Percentiles rank a stretch among this genome's conserved stretches.
These are phyloP conservation scores for Aleadryas rufinucha DNA, from an alignment of 2,113 vertebrate genomes.

Conservation along the genomic window DNA sequence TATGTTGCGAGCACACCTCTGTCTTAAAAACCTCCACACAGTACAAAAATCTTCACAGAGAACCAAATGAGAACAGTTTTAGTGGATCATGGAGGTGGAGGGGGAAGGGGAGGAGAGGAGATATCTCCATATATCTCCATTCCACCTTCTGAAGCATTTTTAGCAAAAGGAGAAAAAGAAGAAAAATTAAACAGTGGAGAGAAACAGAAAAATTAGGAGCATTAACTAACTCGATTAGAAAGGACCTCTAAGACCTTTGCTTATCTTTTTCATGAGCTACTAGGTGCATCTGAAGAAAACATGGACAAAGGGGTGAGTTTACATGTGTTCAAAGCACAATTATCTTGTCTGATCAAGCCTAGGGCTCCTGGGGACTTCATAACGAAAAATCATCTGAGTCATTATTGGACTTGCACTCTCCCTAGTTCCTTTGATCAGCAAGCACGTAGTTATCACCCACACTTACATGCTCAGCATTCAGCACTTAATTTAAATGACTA, in stretches of 20 bases:
- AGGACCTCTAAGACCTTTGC: neutral
- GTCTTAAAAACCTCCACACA: neutral
- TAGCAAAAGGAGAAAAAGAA: neutral
- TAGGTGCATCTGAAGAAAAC: neutral
- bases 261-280: neutral
- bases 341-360: constrained; percentile 21
- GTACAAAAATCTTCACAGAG: neutral
- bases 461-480: neutral
- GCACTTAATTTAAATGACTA: constrained; percentile 47
- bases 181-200: neutral
- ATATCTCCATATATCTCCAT: neutral
- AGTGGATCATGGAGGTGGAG: neutral
- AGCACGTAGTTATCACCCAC: constrained; percentile 29
- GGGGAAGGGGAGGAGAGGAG: neutral
- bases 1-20: neutral
- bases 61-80: neutral
- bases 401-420: neutral
- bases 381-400: neutral
- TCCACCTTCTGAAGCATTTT: neutral
- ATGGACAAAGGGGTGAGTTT: neutral
- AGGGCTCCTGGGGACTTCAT: neutral
- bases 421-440: constrained; percentile 44
- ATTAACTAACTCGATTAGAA: neutral
- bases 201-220: neutral
- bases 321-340: constrained; percentile 25